Evolutionary conservation across 2,113 vertebrate species (phyloP), one percentile per base, ranked within the genome.

Genomic region (Corydoras sp.): DNA sequence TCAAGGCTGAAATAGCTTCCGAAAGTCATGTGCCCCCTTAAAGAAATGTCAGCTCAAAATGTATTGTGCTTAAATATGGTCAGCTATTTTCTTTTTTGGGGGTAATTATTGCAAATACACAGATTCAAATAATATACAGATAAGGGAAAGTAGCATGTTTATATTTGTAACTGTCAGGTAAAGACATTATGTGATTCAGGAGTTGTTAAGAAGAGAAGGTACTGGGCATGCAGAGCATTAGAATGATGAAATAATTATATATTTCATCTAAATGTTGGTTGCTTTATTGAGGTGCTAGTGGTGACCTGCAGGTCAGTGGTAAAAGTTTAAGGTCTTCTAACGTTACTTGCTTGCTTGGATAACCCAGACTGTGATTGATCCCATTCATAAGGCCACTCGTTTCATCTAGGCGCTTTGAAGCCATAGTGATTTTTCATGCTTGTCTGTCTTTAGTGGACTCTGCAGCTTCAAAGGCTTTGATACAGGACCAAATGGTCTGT

Each of bases 351-450:
- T 79, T 18, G 62, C 60, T 65, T 49, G 68, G 71, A 54, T 64
- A 51, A 59, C 56, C 75, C 29, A 49, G 75, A 76, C 63, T 66
- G 62, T 74, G 80, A 81, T 77, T 84, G 81, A 82, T 81, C 80
- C 74, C 55, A 30, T 82, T 83, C 80, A 87, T 82, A 74, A 78
- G 71, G 77, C 68, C 50, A 48, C 60, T 73, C 61, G 72, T 79
- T 83, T 80, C 65, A 82, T 77, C 74, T 56, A 32, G 61, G 54
- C 65, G 74, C 86, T 90, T 90, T 90, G 87, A 90, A 88, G 85
- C 76, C 56, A 51, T 49, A 63, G 71, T 76, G 76, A 82, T 83
- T 83, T 80, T 73, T 54, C 61, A 48, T 58, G 29, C 11, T 53
- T 62, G 51, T 32, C 51, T 55, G 69, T 58, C 77, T 85, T 86